Percentiles rank a stretch among this genome's conserved stretches.
phyloP scores from a whole-genome alignment of 2,113 vertebrate species.

The Origma solitaria region DNA sequence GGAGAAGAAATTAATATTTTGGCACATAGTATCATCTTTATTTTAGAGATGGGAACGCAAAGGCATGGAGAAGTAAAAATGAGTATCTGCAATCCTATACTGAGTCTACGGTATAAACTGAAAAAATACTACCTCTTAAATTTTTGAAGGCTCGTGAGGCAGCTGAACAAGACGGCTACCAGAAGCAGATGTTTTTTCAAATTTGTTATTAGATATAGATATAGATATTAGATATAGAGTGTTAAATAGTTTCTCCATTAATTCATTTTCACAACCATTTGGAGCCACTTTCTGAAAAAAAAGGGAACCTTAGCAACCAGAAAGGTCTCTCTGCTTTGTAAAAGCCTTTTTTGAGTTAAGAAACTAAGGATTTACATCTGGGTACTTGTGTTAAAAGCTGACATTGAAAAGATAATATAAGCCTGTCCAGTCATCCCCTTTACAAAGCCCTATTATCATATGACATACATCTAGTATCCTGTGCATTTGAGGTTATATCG shows the following conservation, averaged over 20 bases:
- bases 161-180: not conserved
- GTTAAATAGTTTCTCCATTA: not conserved
- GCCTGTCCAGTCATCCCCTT: not conserved
- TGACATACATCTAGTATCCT: accelerated
- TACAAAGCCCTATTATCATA: not conserved
- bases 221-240: too few relatives aligned
- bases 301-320: not conserved
- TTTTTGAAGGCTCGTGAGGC: not conserved
- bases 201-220: not conserved
- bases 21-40: not conserved
- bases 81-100: not conserved
- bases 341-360: not conserved
- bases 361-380: not conserved
- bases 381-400: not conserved
- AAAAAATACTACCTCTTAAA: not conserved
- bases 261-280: not conserved
- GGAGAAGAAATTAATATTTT: not conserved
- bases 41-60: not conserved
- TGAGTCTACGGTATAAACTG: not conserved
- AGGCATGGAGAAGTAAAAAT: not conserved
- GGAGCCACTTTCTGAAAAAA: not conserved
- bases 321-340: not conserved
- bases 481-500: not conserved
- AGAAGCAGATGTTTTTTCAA: not conserved
- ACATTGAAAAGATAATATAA: not conserved